Conservation (phyloP, 1,140 invertebrate species). For the Drosophila tropicalis region DNA sequence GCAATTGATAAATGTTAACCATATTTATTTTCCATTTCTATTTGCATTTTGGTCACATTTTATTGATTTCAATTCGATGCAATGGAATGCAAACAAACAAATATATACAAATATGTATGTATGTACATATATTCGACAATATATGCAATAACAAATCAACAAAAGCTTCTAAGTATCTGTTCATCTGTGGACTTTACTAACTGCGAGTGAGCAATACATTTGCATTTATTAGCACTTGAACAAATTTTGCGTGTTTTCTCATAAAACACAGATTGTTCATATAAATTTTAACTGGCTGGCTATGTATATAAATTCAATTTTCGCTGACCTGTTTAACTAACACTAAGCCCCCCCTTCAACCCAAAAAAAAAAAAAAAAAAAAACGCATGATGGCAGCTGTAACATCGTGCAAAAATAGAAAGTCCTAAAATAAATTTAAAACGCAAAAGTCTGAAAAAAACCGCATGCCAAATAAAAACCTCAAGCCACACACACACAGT, state of each 20-base stretch:
- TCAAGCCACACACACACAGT: slow-evolving; percentile 35
- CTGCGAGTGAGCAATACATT: slow-evolving; percentile 1
- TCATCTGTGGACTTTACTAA: slow-evolving; percentile 22
- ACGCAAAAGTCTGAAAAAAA: slow-evolving; percentile 42
- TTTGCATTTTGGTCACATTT: slow-evolving; percentile 65
- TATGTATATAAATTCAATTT: slow-evolving; percentile 68
- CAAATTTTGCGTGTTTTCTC: slow-evolving; percentile 21
- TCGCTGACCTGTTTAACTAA: slow-evolving; percentile 12
- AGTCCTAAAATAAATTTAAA: slow-evolving; percentile 26
- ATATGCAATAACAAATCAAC: slow-evolving; percentile 20
- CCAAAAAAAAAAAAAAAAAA: too few species aligned
- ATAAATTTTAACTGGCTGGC: slow-evolving; percentile 72
- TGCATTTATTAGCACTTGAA: slow-evolving; percentile 58
- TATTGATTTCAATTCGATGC: slow-evolving; percentile 55
- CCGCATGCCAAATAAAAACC: slow-evolving; percentile 58
- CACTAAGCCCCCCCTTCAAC: background rate
- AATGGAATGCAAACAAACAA: slow-evolving; percentile 34
- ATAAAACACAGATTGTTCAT: slow-evolving; percentile 19
- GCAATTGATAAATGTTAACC: slow-evolving; percentile 41
- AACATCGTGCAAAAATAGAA: slow-evolving; percentile 45
- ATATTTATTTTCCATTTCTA: slow-evolving; percentile 43
- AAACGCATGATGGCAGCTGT: background rate
- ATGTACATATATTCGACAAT: slow-evolving; percentile 23
- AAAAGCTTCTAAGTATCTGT: slow-evolving; percentile 12
- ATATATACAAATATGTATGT: slow-evolving; percentile 15